Base-by-base conservation (phyloP, 1,140 invertebrate species). In the Drosophila ironensis region DNA sequence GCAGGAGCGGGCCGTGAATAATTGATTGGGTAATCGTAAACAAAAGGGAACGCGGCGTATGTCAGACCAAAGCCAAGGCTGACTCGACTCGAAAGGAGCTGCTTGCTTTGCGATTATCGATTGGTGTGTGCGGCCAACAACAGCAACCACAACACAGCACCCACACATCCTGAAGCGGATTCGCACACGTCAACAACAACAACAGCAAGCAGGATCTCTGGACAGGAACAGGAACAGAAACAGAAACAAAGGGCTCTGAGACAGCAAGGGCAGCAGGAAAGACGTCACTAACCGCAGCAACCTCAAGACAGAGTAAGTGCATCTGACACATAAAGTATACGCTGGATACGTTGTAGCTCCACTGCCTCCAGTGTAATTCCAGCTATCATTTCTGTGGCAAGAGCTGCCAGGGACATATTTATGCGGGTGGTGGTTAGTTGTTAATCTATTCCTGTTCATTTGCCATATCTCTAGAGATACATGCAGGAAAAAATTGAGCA, bases 1-100 rank as follows among this genome's bases (percentile, higher is more conserved):
- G 56, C 42, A 54, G 46, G 33, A 37, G 77, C 71, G 53, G 42
- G 64, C 50, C 45, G 56, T 84, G 47, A 72, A 82, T 84, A 73
- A 77, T 77, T 84, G 69, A 84, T 82, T 77, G 42, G 68, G 48
- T 84, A 77, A 73, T 30, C 73, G 67, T 82, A 81, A 82, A 82
- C 73, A 81, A 72, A 61, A 42, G 54, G 25, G 16, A 60, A 22
- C 22, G 33, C 46, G 69, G 27, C 45, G 54, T 69, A 69, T 69
- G 66, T 47, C 30, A 69, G 64, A 28, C 66, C 66, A 70, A 52
- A 47, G 66, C 64, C 66, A 70, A 70, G 66, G 66, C 66, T 70
- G 53, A 44, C 40, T 27, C 25, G 40, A 44, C 14, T 38, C 56
- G 30, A 40, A 63, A 63, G 56, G 59, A 61, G 25, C 25, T 53